Conservation (phyloP, 2,797 vertebrate species). For the Artibeus jamaicensis region DNA sequence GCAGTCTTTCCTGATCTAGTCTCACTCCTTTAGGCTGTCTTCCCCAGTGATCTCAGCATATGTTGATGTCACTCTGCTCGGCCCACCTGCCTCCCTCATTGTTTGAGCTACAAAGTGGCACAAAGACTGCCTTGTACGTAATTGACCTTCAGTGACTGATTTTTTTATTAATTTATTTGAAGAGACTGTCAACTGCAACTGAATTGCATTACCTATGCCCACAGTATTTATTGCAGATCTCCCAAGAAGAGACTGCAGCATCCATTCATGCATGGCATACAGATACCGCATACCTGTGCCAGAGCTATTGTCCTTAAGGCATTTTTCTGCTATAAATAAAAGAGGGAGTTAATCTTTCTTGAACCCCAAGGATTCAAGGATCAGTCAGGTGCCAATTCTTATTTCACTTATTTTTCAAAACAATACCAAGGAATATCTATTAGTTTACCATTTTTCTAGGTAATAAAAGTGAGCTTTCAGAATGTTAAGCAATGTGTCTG, state of each 20-base stretch:
- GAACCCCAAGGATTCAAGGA: neutral
- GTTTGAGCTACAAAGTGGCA: neutral
- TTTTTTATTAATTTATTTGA: neutral
- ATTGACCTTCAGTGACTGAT: neutral
- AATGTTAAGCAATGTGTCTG: neutral
- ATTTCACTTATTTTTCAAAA: constrained; percentile 32
- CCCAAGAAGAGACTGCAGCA: neutral
- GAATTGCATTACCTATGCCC: neutral
- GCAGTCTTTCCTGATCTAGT: neutral
- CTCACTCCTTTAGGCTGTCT: neutral
- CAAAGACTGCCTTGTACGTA: neutral
- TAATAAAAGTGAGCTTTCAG: neutral
- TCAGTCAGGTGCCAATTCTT: neutral
- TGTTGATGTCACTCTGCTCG: neutral
- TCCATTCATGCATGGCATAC: neutral
- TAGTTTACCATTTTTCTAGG: neutral
- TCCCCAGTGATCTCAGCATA: neutral
- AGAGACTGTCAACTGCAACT: neutral
- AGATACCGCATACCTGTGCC: neutral
- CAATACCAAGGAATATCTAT: neutral
- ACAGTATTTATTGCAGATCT: neutral
- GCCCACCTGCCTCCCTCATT: no score
- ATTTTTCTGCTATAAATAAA: neutral
- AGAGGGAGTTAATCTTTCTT: neutral
- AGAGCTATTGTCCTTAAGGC: no score